These are phyloP conservation scores for Drosophila mimetica DNA, from an alignment of 2,888 invertebrate genomes.

Conservation along the genomic window DNA sequence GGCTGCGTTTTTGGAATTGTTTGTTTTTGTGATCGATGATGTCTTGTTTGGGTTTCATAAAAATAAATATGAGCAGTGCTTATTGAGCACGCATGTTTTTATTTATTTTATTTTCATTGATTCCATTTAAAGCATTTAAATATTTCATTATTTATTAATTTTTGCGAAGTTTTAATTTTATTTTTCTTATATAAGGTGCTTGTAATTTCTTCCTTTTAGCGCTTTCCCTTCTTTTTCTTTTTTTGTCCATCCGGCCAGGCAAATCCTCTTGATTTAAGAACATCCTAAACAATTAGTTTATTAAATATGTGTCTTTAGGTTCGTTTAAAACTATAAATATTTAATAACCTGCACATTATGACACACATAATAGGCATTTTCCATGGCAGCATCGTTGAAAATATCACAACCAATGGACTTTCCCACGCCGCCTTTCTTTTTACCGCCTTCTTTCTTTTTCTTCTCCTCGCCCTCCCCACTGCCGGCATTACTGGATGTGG, in stretches of 20 bases:
- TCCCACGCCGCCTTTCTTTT: slow-evolving; percentile 85
- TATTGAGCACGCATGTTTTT: too few species aligned
- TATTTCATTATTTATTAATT: too few species aligned
- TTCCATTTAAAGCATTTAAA: too few species aligned
- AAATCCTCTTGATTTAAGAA: slow-evolving; percentile 93
- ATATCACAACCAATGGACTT: slow-evolving; percentile 92
- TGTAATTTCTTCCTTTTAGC: slow-evolving; percentile 53
- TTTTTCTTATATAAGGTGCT: too few species aligned
- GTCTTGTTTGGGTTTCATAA: slow-evolving; percentile 47
- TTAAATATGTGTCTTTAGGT: too few species aligned
- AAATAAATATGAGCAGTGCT: slow-evolving; percentile 30
- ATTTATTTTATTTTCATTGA: too few species aligned
- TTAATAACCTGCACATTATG: slow-evolving; percentile 93
- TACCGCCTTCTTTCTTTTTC: slow-evolving; percentile 85
- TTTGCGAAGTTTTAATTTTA: too few species aligned
- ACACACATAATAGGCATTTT: slow-evolving; percentile 96
- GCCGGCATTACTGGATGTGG: slow-evolving; percentile 78
- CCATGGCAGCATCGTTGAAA: slow-evolving; percentile 95
- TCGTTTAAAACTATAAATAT: fast-evolving
- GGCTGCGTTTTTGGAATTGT: slow-evolving; percentile 27
- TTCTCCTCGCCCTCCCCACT: slow-evolving; percentile 82
- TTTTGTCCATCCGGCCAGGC: slow-evolving; percentile 94
- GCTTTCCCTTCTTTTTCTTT: slow-evolving; percentile 93
- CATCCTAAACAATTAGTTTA: slow-evolving; percentile 86
- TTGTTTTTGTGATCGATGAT: slow-evolving; percentile 42